A percentile compares a stretch with the other conserved stretches of the same genome.
Conservation (phyloP, 1,140 invertebrate species). For the Chelonus insularis region DNA sequence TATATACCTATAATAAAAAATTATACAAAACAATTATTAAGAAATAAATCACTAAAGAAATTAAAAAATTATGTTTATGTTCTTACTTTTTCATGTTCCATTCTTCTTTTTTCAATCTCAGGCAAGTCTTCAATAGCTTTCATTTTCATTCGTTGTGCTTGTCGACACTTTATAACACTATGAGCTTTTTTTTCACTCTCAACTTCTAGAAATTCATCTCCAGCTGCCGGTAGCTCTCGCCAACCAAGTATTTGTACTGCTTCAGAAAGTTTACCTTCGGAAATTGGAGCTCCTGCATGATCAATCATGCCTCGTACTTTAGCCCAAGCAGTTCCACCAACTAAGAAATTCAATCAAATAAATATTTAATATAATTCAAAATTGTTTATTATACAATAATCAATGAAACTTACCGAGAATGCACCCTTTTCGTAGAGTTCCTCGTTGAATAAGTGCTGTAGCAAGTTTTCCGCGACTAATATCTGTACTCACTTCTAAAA, state of each 20-base stretch:
- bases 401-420: constrained; percentile 66
- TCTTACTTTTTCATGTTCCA: constrained; percentile 65
- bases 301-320: constrained; percentile 88
- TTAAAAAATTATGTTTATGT: constrained; percentile 2
- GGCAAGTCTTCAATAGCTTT: constrained; percentile 65
- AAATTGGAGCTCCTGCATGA: constrained; percentile 71
- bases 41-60: constrained; percentile 1
- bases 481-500: constrained; percentile 86
- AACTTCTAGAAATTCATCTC: constrained; percentile 85
- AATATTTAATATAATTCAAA: not conserved
- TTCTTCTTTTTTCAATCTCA: constrained; percentile 69
- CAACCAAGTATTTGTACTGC: constrained; percentile 90
- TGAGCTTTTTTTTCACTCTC: constrained; percentile 73
- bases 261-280: constrained; percentile 74
- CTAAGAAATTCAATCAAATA: constrained; percentile 38
- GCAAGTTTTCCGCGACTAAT: constrained; percentile 79
- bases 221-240: constrained; percentile 83
- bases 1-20: constrained; percentile 64
- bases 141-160: constrained; percentile 61
- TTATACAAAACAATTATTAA: constrained; percentile 14
- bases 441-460: constrained; percentile 86
- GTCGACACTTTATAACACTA: constrained; percentile 70
- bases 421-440: constrained; percentile 81
- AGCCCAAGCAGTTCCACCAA: constrained; percentile 80
- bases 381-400: too few relatives aligned